Percentiles rank a stretch among this genome's conserved stretches.
Conservation (phyloP, 2,888 invertebrate genomes). For the Carterocephalus palaemon region DNA sequence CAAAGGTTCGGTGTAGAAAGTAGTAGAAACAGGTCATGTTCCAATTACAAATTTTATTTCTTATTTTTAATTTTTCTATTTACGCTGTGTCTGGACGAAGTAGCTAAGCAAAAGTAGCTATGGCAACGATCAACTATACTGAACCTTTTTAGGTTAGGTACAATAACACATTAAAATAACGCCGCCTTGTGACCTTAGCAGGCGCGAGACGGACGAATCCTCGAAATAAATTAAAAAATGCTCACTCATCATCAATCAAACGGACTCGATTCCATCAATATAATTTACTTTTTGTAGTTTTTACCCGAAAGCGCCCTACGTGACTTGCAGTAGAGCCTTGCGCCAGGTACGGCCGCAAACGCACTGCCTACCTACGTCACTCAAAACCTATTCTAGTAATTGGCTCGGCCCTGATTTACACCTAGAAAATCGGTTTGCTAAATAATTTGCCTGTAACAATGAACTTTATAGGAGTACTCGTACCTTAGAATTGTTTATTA, state of each 20-base stretch:
- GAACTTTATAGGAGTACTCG: too few relatives aligned
- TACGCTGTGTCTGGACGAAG: too few relatives aligned
- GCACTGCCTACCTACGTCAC: slow-evolving; percentile 7
- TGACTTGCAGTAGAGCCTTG: slow-evolving; percentile 63
- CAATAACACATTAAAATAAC: slow-evolving; percentile 17
- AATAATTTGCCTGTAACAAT: slow-evolving; percentile 20
- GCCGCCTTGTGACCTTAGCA: slow-evolving; percentile 50
- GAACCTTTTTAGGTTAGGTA: slow-evolving; percentile 10
- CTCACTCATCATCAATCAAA: slow-evolving; percentile 78
- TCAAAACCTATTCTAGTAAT: slow-evolving; percentile 5
- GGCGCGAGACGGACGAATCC: slow-evolving; percentile 56
- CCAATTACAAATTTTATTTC: too few relatives aligned
- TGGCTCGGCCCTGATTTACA: slow-evolving; percentile 15
- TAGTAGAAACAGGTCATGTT: too few relatives aligned
- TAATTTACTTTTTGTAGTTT: slow-evolving; percentile 79
- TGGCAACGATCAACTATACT: too few relatives aligned
- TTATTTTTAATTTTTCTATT: too few relatives aligned
- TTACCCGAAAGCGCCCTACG: slow-evolving; percentile 72
- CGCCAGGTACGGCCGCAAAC: slow-evolving; percentile 56
- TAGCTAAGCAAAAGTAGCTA: too few relatives aligned
- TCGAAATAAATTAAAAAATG: slow-evolving; percentile 77
- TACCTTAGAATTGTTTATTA: too few relatives aligned
- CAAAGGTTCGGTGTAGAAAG: too few relatives aligned
- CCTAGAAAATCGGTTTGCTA: slow-evolving; percentile 21
- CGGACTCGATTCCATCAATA: slow-evolving; percentile 76